Evolutionary conservation across 2,113 vertebrate species (phyloP).

Genomic region (Myxocyprinus asiaticus): DNA sequence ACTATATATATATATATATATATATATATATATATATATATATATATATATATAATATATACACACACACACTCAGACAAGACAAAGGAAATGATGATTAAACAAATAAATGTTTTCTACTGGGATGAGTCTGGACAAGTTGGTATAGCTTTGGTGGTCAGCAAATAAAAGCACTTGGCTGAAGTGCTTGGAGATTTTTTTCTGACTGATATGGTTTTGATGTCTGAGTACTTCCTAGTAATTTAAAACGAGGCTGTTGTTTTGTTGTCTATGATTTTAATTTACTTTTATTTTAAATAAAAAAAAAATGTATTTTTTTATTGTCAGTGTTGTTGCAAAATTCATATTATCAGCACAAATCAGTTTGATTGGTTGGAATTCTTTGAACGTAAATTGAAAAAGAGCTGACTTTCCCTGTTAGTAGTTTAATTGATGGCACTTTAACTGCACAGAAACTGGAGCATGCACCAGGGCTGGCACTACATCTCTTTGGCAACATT

Average conservation of each 20-base stretch:
- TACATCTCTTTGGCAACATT: slow-evolving; percentile 47
- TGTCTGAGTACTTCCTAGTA: slow-evolving; percentile 1
- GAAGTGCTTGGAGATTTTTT: slow-evolving; percentile 2
- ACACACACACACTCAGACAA: slow-evolving; percentile 24
- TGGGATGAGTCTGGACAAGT: slow-evolving; percentile 62
- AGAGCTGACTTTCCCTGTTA: slow-evolving; percentile 18
- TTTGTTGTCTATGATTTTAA: background rate
- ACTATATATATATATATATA: too few species aligned
- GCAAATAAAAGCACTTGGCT: slow-evolving; percentile 48
- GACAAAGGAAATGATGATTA: slow-evolving; percentile 51
- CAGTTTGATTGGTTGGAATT: background rate
- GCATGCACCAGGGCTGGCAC: slow-evolving; percentile 34
- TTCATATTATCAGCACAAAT: background rate
- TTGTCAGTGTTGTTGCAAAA: background rate
- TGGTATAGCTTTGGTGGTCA: slow-evolving; percentile 59
- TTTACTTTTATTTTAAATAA: background rate
- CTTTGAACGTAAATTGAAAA: background rate
- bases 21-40: too few species aligned
- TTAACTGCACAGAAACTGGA: background rate
- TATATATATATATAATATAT: too few species aligned
- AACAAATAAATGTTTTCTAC: slow-evolving; percentile 40
- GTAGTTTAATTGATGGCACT: background rate
- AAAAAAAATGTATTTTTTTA: too few species aligned
- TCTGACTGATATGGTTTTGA: background rate
- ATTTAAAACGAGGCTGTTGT: background rate